A percentile compares a stretch with the other conserved stretches of the same genome.
phyloP scores from a whole-genome alignment of 2,113 vertebrate species.

The Rhinoptilus africanus region DNA sequence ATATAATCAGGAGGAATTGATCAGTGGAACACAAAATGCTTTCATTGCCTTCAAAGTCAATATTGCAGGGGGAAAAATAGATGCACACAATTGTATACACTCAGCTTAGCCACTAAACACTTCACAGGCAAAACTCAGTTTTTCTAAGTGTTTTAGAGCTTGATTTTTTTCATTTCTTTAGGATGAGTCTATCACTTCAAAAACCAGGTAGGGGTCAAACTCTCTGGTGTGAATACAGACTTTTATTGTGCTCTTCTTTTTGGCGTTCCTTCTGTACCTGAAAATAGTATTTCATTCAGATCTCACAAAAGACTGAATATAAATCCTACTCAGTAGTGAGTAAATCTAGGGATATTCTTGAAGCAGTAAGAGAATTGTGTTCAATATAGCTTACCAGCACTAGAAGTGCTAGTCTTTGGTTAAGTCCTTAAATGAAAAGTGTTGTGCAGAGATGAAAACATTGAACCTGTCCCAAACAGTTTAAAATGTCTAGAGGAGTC shows the following conservation, averaged over 20 bases:
- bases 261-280: background rate
- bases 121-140: background rate
- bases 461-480: background rate
- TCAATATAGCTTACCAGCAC: background rate
- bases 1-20: conserved; percentile 49
- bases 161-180: background rate
- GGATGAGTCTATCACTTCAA: background rate
- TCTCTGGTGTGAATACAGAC: background rate
- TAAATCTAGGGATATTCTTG: background rate
- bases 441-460: background rate
- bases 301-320: background rate
- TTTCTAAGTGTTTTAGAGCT: background rate
- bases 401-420: background rate
- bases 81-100: background rate
- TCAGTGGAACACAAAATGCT: conserved; percentile 68
- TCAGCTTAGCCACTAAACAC: background rate
- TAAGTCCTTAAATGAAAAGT: background rate
- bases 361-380: background rate
- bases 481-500: background rate
- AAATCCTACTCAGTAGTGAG: background rate
- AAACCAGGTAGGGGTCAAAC: background rate
- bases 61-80: conserved; percentile 18
- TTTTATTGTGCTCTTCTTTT: background rate
- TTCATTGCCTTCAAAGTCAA: conserved; percentile 58
- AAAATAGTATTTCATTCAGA: background rate